These are phyloP conservation scores for Reinhardtius hippoglossoides DNA, from an alignment of 2,113 vertebrate species.

Conservation along the genomic window DNA sequence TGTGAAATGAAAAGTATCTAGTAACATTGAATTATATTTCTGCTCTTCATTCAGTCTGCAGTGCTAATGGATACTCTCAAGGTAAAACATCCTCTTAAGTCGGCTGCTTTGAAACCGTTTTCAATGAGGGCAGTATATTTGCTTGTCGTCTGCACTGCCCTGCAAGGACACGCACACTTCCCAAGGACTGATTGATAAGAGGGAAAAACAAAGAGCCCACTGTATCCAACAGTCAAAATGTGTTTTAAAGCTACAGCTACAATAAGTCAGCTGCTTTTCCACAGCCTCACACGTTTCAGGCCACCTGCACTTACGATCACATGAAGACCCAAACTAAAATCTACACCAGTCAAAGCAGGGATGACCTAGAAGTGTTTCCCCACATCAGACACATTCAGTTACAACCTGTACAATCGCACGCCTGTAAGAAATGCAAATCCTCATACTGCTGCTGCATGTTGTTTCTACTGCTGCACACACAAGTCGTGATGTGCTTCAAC, in stretches of 20 bases:
- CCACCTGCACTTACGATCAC: neutral
- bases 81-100: no score
- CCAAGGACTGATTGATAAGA: constrained; percentile 19
- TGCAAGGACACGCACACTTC: neutral
- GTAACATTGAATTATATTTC: no score
- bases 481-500: neutral
- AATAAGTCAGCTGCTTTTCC: no score
- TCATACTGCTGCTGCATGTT: no score
- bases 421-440: no score
- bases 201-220: constrained; percentile 8
- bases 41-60: no score
- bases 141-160: neutral
- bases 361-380: neutral
- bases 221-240: no score
- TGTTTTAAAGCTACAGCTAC: no score
- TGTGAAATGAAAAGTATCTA: no score
- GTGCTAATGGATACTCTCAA: no score
- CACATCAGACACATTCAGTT: neutral
- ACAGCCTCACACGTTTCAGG: neutral
- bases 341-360: neutral
- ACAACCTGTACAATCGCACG: neutral
- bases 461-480: neutral
- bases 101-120: no score
- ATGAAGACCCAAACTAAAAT: neutral
- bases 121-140: neutral